Conservation (phyloP, 2,113 vertebrate species). For the Leptodactylus fuscus region DNA sequence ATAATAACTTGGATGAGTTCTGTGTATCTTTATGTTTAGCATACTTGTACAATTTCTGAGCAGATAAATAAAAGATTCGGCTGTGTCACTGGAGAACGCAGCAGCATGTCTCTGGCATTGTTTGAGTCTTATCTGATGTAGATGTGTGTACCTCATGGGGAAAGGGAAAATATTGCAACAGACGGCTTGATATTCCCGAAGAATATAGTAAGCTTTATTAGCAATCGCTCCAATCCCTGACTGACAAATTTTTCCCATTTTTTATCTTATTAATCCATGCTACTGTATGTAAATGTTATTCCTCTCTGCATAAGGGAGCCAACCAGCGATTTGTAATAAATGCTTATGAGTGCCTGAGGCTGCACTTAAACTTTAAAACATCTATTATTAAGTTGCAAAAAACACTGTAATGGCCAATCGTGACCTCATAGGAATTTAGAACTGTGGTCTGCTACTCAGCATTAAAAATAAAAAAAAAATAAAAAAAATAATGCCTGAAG, state of each 20-base stretch:
- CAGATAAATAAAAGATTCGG: slow-evolving; percentile 89
- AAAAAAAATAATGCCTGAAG: slow-evolving; percentile 81
- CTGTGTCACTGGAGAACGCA: slow-evolving; percentile 80
- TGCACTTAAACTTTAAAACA: slow-evolving; percentile 99
- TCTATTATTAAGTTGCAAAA: slow-evolving; percentile 97
- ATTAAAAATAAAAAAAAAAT: slow-evolving; percentile 81
- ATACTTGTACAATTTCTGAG: slow-evolving; percentile 75
- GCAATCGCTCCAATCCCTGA: slow-evolving; percentile 80
- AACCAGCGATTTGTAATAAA: slow-evolving; percentile 95
- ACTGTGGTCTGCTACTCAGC: slow-evolving; percentile 85
- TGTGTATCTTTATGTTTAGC: slow-evolving; percentile 76
- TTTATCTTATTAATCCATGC: slow-evolving; percentile 87
- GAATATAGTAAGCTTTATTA: slow-evolving; percentile 89
- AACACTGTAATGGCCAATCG: slow-evolving; percentile 86
- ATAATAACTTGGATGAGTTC: slow-evolving; percentile 73
- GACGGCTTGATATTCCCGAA: slow-evolving; percentile 88
- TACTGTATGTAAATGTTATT: slow-evolving; percentile 93
- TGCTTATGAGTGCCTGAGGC: slow-evolving; percentile 91
- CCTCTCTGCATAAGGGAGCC: slow-evolving; percentile 84
- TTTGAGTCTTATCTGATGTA: slow-evolving; percentile 86
- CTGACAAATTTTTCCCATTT: slow-evolving; percentile 83
- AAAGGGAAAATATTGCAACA: slow-evolving; percentile 88
- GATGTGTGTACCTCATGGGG: slow-evolving; percentile 87
- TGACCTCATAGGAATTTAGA: slow-evolving; percentile 92
- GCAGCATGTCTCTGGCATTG: slow-evolving; percentile 84